Evolutionary conservation across 2,888 invertebrate species (phyloP).

Genomic region (Eilema sororculum): DNA sequence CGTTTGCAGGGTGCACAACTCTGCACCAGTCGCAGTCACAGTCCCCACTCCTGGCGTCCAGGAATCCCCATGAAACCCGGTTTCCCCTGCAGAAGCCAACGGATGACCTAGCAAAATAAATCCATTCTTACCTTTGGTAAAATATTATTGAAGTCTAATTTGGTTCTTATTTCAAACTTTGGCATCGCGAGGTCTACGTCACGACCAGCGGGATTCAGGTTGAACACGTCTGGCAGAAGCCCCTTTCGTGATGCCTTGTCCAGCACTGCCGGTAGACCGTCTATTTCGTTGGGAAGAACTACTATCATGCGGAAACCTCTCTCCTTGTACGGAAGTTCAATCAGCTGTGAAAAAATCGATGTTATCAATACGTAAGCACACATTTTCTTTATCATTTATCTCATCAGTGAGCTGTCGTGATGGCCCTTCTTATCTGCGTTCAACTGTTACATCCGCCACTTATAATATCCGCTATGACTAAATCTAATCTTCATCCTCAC

Average conservation of each 20-base stretch:
- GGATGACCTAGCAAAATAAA: neutral
- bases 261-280: constrained; percentile 62
- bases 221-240: constrained; percentile 60
- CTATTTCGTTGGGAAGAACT: constrained; percentile 62
- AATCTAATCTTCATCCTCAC: too few species aligned
- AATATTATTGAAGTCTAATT: constrained; percentile 59
- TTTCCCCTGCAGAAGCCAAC: too few species aligned
- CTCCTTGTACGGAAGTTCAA: constrained; percentile 71
- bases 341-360: constrained; percentile 53
- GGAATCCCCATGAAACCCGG: too few species aligned
- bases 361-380: neutral
- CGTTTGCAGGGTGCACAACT: too few species aligned
- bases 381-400: neutral
- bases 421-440: neutral
- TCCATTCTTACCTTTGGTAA: constrained; percentile 60
- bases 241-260: constrained; percentile 62
- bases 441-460: neutral
- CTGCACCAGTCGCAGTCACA: too few species aligned
- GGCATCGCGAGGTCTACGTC: constrained; percentile 62
- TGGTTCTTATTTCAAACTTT: constrained; percentile 65
- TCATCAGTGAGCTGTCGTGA: neutral
- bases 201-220: constrained; percentile 46
- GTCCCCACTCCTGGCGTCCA: too few species aligned
- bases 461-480: neutral
- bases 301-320: constrained; percentile 68